These are phyloP conservation scores for Paguma larvata DNA, from an alignment of 2,797 vertebrate genomes.

Conservation along the genomic window DNA sequence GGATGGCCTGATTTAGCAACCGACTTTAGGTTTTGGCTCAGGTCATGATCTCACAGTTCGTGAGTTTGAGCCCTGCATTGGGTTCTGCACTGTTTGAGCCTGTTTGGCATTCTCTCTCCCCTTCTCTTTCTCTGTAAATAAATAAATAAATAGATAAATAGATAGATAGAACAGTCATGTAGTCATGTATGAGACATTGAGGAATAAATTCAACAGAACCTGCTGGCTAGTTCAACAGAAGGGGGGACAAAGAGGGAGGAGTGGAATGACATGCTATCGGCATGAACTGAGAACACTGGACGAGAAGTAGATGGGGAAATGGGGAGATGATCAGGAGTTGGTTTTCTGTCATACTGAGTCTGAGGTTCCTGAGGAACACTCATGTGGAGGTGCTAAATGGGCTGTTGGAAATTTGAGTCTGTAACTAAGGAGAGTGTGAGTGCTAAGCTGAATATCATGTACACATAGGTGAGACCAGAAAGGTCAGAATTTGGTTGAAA, in stretches of 20 bases:
- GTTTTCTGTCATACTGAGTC: neutral
- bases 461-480: neutral
- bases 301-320: neutral
- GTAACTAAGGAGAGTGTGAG: neutral
- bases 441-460: neutral
- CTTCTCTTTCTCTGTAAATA: too few species aligned
- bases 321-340: neutral
- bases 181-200: neutral
- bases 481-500: slow-evolving; percentile 40
- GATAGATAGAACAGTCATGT: neutral
- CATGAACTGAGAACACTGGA: neutral
- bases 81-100: too few species aligned
- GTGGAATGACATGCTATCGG: neutral
- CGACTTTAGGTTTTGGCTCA: too few species aligned
- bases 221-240: neutral
- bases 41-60: too few species aligned
- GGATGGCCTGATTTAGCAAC: too few species aligned
- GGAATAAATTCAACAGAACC: neutral
- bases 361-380: neutral
- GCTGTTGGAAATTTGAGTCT: neutral
- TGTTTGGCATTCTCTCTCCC: too few species aligned
- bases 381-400: neutral
- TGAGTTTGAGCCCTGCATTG: too few species aligned
- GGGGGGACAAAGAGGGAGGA: neutral
- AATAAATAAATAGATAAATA: too few species aligned